A percentile compares a stretch with the other conserved stretches of the same genome.
Evolutionary conservation across 2,797 vertebrate genomes (phyloP).

Genomic region (Gobionotothen gibberifrons): DNA sequence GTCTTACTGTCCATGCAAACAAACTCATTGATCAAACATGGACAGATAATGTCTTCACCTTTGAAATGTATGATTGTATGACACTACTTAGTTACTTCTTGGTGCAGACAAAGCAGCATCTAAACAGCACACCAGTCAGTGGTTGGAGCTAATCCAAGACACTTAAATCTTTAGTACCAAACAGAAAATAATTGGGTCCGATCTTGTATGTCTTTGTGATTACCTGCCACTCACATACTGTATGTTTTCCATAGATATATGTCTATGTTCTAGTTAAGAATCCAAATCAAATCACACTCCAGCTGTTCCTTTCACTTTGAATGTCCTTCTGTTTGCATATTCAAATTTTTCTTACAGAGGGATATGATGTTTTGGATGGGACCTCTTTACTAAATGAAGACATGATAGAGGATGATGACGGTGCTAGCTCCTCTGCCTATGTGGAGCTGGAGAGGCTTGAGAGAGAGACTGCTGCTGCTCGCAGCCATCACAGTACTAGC

Average conservation of each 20-base stretch:
- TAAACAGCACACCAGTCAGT: conserved; percentile 9
- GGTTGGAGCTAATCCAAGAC: background rate
- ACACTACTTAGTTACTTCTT: conserved; percentile 35
- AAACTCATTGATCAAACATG: background rate
- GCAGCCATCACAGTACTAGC: conserved; percentile 89
- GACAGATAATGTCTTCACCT: background rate
- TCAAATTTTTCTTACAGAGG: conserved; percentile 88
- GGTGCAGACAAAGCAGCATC: background rate
- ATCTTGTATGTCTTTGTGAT: conserved; percentile 27
- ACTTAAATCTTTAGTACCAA: conserved; percentile 11
- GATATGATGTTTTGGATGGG: conserved; percentile 88
- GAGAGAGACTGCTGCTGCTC: conserved; percentile 84
- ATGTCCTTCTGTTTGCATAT: conserved; percentile 84
- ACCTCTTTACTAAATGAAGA: conserved; percentile 88
- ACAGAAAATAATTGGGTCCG: background rate
- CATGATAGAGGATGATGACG: conserved; percentile 89
- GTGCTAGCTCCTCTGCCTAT: conserved; percentile 88
- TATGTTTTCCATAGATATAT: conserved; percentile 80
- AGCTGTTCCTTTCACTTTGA: conserved; percentile 84
- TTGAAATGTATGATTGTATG: conserved; percentile 9
- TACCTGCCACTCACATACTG: conserved; percentile 80
- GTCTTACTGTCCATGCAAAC: background rate
- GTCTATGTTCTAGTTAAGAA: conserved; percentile 58
- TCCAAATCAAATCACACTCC: conserved; percentile 71
- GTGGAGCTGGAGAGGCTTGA: conserved; percentile 86